Evolutionary conservation across 2,797 vertebrate genomes (phyloP), one percentile per base, ranked within the genome.

Genomic region (Borostomias antarcticus): DNA sequence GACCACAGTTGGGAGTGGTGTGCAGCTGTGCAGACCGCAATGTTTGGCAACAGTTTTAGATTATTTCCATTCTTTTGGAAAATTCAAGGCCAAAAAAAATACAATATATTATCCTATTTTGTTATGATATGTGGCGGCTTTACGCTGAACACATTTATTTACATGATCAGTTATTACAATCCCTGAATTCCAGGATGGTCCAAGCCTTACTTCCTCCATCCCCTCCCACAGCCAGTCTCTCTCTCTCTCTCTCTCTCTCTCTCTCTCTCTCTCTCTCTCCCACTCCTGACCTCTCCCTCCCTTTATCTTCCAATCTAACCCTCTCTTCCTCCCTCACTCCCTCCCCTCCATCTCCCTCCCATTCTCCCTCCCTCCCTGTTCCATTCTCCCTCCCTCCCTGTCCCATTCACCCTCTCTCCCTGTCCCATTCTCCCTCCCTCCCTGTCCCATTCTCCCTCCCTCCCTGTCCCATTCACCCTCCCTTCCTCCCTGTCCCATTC

Each of bases 281-380:
- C 26, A 9, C n/a, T 19, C 35, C 57, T n/a, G n/a, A n/a, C 35
- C 35, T 11, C 35, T 11, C 35, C 35, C 35, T 11, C 35, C 35
- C 35, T 11, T 35, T 11, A 7, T 2, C 35, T 2, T 8, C 35
- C 35, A 5, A 11, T 11, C 35, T 37, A 7, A 2, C 35, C 13
- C 77, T 64, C 75, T 33, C 32, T 75, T 76, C 79, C 71, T 70
- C 61, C 63, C 62, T 17, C 26, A 9, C n/a, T 19, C 35, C 57
- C 37, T 33, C 19, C 52, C 47, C 15, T 66, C 37, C 2, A 61
- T 35, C 62, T 48, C 8, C n/a, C n/a, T n/a, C n/a, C n/a, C n/a
- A 57, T 53, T 60, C 51, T 30, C 8, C 13, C 74, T 15, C 62
- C 61, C 51, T 69, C 15, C 17, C 52, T n/a, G n/a, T 58, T 47